Conservation (phyloP, 2,888 invertebrate genomes). For the Matsumyia berberina region DNA sequence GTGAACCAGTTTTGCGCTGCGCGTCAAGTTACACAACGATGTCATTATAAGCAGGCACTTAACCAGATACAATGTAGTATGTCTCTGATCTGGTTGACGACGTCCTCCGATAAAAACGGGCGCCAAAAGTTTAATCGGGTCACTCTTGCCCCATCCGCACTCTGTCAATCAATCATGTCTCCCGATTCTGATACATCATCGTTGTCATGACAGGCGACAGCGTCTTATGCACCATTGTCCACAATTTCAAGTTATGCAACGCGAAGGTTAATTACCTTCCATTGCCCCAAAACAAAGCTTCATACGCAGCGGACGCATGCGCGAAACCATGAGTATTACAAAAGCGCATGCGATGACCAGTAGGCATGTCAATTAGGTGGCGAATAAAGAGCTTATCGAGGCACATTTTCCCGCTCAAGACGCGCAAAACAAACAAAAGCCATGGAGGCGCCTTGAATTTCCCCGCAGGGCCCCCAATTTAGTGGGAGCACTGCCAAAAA, state of each 20-base stretch:
- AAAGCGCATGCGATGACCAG: conserved; percentile 57
- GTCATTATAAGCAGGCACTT: conserved; percentile 48
- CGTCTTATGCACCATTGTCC: conserved; percentile 15
- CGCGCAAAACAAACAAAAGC: conserved; percentile 33
- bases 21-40: conserved; percentile 49
- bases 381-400: conserved; percentile 30
- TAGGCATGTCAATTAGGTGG: conserved; percentile 65
- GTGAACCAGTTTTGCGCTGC: conserved; percentile 58
- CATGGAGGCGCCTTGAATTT: conserved; percentile 61
- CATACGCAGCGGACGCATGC: not conserved
- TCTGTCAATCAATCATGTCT: conserved; percentile 52
- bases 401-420: conserved; percentile 17
- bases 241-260: conserved; percentile 34
- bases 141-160: conserved; percentile 49
- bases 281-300: conserved; percentile 5
- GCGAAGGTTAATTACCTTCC: conserved; percentile 62
- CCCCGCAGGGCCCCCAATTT: conserved; percentile 21
- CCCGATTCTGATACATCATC: conserved; percentile 19
- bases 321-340: conserved; percentile 39
- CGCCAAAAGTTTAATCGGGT: conserved; percentile 38
- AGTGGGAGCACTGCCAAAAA: conserved; percentile 46
- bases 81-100: not conserved
- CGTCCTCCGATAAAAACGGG: conserved; percentile 27
- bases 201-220: conserved; percentile 13
- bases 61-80: conserved; percentile 17